Evolutionary conservation across 2,113 vertebrate genomes (phyloP), one percentile per base, ranked within the genome.

Genomic region (Alligator mississippiensis): DNA sequence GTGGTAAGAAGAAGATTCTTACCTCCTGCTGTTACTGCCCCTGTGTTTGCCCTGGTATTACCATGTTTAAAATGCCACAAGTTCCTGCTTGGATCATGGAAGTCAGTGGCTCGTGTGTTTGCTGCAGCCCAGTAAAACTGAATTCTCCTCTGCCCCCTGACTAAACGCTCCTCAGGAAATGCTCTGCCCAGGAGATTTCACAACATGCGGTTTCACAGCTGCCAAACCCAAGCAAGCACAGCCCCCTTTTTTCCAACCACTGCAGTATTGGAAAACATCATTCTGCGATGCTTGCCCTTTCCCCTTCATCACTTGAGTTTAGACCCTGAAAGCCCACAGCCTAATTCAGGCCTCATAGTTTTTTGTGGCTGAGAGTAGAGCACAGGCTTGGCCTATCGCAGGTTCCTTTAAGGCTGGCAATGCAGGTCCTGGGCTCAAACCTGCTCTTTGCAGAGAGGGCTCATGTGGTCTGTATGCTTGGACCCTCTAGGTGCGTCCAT

Each of bases 401-500:
- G 47, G 47, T 47, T 47, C 47, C 47, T 47, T 47, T 47, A 47
- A 47, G 47, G 47, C 47, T 47, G 47, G 47, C 47, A 47, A 47
- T 47, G 47, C 47, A 38, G 62, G 21, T 80, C 17, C 77, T 82
- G 82, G 54, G 30, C 22, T 62, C 60, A 68, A 75, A 47, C 55
- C 92, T 85, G 17, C 5, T 57, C 47, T 80, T 22, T 28, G 13
- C 64, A 62, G 58, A 17, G 74, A 72, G n/a, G 38, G 34, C 38
- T 77, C 60, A 94, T 82, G 78, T 30, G 16, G 0, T 63, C 70
- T 76, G 78, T 93, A 18, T 77, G 30, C 64, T 88, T 84, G 77
- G 70, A 4, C 24, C 30, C 30, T 86, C 38, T 89, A 98, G 98
- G 98, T 58, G 95, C 97, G 80, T 97, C 96, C 0, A 89, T 22